Evolutionary conservation across 2,113 vertebrate species (phyloP), one percentile per base, ranked within the genome.

Genomic region (Neolamprologus toae): DNA sequence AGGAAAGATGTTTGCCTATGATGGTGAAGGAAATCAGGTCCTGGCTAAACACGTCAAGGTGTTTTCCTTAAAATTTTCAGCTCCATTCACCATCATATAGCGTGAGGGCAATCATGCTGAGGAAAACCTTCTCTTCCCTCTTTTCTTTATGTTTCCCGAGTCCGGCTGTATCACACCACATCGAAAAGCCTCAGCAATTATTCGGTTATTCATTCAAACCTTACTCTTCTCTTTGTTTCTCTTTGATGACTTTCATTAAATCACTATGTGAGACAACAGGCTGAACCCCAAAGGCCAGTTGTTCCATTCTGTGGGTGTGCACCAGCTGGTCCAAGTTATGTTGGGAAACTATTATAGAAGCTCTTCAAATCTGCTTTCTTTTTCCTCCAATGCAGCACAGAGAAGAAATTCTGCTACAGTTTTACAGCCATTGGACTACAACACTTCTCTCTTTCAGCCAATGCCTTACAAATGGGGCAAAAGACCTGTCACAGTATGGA

Each of bases 191-290:
- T 84, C 37, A 14, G 83, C 51, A 92, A 93, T 92, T 90, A 94
- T 94, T 92, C 86, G 91, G 84, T 90, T 94, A 95, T 94, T 92
- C 92, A 93, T 93, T 93, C 81, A 90, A 92, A 92, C 87, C 81
- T 83, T 84, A 53, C 89, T 93, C 82, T 91, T 80, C n/a, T 2
- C 92, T 84, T 86, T 42, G 53, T 66, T 81, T 71, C 86, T 81
- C 81, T 95, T 96, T 94, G 90, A 95, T 93, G 86, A 90, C 89
- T 89, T 92, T 78, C 85, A 94, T 94, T 91, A 86, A 92, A 87
- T 90, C 90, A 92, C 86, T 78, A 84, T 86, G 88, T 88, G 88
- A 93, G 90, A 94, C 88, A 87, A 92, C 71, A 35, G 78, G 66
- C 87, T 59, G 61, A 92, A 89, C 90, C 91, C 90, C 76, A 85